Evolutionary conservation across 1,140 invertebrate genomes (phyloP), one percentile per base, ranked within the genome.

Genomic region (Bicyclus anynana): DNA sequence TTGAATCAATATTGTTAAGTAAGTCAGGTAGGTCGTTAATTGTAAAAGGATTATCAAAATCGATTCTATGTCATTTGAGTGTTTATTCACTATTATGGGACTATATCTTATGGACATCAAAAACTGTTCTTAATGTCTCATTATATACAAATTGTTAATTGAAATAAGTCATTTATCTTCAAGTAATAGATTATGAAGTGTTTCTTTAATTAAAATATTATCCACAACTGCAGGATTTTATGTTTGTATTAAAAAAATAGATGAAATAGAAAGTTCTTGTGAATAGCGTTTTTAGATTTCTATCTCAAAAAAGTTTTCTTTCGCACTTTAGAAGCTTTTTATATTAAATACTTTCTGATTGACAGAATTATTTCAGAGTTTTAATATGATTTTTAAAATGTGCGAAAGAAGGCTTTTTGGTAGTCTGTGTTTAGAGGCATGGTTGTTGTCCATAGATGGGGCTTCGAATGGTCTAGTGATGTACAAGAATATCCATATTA

Each of bases 401-500:
- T 72, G 56, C 62, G 65, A 67, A 62, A 64, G 66, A 67, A 65
- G 55, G 35, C 54, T 63, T 64, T 55, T 21, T 27, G 50, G 62
- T 71, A 66, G 64, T 77, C 48, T 60, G 61, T 84, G 74, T 77
- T 72, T 85, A 84, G 82, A 57, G 62, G 82, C 82, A 85, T 85
- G 82, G 62, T 79, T 82, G 80, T 83, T 78, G 77, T 84, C 53
- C 65, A 69, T 77, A 80, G 75, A 69, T 68, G 66, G 65, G 67
- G 67, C 62, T 74, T 74, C 55, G 52, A 63, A 56, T 63, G 58
- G 58, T 54, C 58, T 60, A 53, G 51, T 40, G 37, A 44, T 20
- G 9, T 26, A 16, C 2, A 46, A 5, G 9, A 12, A 27, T 9
- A 18, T 27, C n/a, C 23, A 29, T 48, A 35, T 29, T 35, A 13